These are phyloP conservation scores for Brienomyrus brachyistius DNA, from an alignment of 2,113 vertebrate genomes.

Conservation along the genomic window DNA sequence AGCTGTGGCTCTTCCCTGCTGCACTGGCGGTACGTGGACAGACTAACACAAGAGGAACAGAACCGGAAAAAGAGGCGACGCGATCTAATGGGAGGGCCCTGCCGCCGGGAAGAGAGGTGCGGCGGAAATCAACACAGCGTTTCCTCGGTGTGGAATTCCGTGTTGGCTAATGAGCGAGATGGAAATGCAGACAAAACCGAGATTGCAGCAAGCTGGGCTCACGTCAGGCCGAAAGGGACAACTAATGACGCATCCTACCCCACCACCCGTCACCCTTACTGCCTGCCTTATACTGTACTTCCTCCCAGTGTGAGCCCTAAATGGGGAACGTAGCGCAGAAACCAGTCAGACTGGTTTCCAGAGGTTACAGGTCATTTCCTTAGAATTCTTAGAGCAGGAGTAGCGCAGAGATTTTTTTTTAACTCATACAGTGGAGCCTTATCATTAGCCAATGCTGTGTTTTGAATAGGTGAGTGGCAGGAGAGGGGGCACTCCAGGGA, in stretches of 20 bases:
- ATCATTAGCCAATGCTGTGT: not conserved
- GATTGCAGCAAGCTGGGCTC: slow-evolving; percentile 18
- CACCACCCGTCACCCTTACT: not conserved
- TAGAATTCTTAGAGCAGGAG: not conserved
- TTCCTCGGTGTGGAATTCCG: slow-evolving; percentile 46
- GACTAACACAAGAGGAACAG: not conserved
- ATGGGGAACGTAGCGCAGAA: not conserved
- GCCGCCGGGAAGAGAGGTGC: not conserved
- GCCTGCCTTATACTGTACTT: not conserved
- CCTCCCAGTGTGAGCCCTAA: not conserved
- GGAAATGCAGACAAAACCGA: slow-evolving; percentile 31
- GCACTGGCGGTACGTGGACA: not conserved
- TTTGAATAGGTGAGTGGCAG: not conserved
- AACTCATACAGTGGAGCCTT: not conserved
- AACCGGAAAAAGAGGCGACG: slow-evolving; percentile 17
- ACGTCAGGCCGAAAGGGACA: not conserved
- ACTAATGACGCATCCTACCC: not conserved
- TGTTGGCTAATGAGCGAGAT: slow-evolving; percentile 50
- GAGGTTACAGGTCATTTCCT: not conserved
- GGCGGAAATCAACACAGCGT: slow-evolving; percentile 21
- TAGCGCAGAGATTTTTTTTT: not conserved
- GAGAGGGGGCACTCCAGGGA: not conserved
- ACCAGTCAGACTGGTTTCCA: not conserved
- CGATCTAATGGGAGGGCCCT: not conserved
- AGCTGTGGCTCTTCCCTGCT: not conserved